Percentiles rank a stretch among this genome's conserved stretches.
These are phyloP conservation scores for Lithobates pipiens DNA, from an alignment of 2,797 vertebrate genomes.

Conservation along the genomic window DNA sequence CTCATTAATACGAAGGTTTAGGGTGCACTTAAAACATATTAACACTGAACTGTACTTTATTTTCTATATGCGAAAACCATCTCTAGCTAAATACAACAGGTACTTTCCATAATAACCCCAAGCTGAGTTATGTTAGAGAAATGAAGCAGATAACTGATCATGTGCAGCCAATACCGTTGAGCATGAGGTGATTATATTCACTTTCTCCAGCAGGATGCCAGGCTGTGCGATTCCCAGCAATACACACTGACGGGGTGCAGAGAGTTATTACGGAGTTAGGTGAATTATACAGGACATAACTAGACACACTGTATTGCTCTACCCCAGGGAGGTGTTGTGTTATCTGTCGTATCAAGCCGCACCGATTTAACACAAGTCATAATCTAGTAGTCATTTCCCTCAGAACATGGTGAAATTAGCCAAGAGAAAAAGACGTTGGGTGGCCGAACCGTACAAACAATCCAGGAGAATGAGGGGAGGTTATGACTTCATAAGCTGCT, in stretches of 20 bases:
- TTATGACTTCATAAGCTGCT: constrained; percentile 3
- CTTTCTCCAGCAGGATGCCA: not conserved
- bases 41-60: no score
- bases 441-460: not conserved
- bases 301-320: not conserved
- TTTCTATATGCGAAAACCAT: no score
- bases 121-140: not conserved
- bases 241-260: not conserved
- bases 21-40: no score
- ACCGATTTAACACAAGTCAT: constrained; percentile 11
- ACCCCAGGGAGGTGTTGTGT: not conserved
- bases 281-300: not conserved
- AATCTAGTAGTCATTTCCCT: constrained; percentile 16
- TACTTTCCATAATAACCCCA: not conserved
- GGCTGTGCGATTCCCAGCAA: not conserved
- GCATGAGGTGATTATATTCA: not conserved
- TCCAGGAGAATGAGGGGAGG: not conserved
- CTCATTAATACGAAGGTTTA: no score
- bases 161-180: not conserved
- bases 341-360: constrained; percentile 7
- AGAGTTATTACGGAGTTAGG: not conserved
- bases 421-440: not conserved
- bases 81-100: not conserved
- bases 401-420: not conserved
- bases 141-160: not conserved